Evolutionary conservation across 2,113 vertebrate genomes (phyloP), one percentile per base, ranked within the genome.

Genomic region (Hippolais icterina): DNA sequence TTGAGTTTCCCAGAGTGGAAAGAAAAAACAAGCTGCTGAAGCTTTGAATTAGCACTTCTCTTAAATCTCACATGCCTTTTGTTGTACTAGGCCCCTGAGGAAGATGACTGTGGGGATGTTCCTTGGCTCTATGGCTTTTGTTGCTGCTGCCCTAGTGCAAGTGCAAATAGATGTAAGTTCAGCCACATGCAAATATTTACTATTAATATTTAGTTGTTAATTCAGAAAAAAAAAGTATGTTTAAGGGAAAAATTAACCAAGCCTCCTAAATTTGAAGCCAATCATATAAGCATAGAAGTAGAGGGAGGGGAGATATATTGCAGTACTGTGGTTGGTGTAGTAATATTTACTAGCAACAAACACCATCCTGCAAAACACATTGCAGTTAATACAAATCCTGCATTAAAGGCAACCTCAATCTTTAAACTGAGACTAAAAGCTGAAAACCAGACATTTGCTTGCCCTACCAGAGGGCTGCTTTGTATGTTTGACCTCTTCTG

Each of bases 61-160:
- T 76, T 68, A 71, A 42, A 54, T 65, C 47, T 87, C 42, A 31
- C 0, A 0, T 29, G 9, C 82, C 64, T 60, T 37, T 50, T 89
- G 23, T 64, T 71, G 10, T 44, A 6, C 25, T 97, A 99, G 99
- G 76, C 98, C 99, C 53, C 94, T 99, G 95, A 99, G 91, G 96
- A 99, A 96, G 98, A 99, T 99, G 95, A 99, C 99, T 2, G 98
- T 99, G 13, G 99, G 99, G 10, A 99, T 99, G 99, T 86, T 99
- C 79, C 90, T 99, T 22, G 99, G 99, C 41, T 97, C 98, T 50
- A 57, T 98, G 95, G 99, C 99, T 33, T 99, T 99, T 61, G 95
- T 99, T 82, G 98, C 89, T n/a, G 99, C 99, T 83, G 98, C 98
- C 39, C 16, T 99, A 49, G 87, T 99, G 68, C 99, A 99, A 94